A percentile compares a stretch with the other conserved stretches of the same genome.
phyloP scores from a whole-genome alignment of 2,797 vertebrate species.

The Acanthiza pusilla region DNA sequence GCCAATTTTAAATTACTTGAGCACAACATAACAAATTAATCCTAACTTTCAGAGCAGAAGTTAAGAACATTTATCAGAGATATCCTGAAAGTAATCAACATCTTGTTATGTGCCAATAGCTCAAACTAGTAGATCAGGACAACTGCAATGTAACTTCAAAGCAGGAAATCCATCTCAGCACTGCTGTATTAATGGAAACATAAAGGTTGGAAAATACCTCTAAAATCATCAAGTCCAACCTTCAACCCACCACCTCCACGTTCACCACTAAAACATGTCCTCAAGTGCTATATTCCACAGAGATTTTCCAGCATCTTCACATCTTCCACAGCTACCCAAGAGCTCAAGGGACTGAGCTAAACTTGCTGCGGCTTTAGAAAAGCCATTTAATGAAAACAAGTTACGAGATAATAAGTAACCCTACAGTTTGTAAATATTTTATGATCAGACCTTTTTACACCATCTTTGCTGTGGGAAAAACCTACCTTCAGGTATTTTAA shows the following conservation, averaged over 20 bases:
- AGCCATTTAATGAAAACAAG: not conserved
- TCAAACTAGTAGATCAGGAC: not conserved
- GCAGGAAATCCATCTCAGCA: not conserved
- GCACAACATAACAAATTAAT: not conserved
- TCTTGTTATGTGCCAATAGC: not conserved
- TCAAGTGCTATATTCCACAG: not conserved
- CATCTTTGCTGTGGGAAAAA: not conserved
- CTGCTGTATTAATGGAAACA: not conserved
- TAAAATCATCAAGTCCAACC: not conserved
- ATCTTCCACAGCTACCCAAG: not conserved
- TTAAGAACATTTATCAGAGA: not conserved
- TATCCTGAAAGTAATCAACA: not conserved
- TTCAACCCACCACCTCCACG: not conserved
- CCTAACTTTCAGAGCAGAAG: not conserved
- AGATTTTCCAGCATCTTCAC: accelerated
- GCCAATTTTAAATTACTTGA: not conserved
- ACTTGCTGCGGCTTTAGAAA: not conserved
- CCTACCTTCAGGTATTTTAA: accelerated
- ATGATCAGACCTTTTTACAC: not conserved
- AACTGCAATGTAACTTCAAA: not conserved
- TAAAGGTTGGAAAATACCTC: not conserved
- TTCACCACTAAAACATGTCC: not conserved
- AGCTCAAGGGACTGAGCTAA: not conserved
- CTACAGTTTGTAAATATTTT: not conserved
- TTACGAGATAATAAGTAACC: not conserved